Evolutionary conservation across 2,797 vertebrate species (phyloP), one percentile per base, ranked within the genome.

Genomic region (Echeneis naucrates): DNA sequence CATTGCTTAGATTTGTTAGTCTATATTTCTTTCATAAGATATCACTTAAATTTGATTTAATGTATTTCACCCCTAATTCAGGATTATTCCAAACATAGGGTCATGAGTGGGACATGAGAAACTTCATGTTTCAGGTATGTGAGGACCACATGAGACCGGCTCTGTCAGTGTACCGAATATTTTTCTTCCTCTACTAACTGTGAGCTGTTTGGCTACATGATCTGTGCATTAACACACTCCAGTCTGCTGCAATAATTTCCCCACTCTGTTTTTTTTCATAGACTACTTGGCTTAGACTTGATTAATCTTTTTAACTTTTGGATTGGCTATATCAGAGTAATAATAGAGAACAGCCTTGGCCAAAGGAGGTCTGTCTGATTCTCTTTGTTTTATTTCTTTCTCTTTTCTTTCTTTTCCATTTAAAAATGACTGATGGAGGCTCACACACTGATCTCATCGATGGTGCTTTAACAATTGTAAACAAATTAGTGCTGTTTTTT

Each of bases 291-390:
- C 62, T 47, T 67, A 0, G 1, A 9, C 6, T 51, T 58, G 23
- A 64, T 62, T 27, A 61, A 75, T 61, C 24, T 6, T 21, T 82
- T 78, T 30, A 37, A 45, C 55, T 63, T 70, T 33, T 72, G 71
- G 51, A 44, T 38, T 24, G 24, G 2, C 17, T 61, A 30, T 44
- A 68, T 77, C 42, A 57, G 51, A 72, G 33, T 32, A 13, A 12
- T 38, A 9, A 16, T 19, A 19, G 21, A 45, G 35, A 37, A 4
- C 12, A 11, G 21, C 35, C n/a, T 24, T 19, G 3, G 44, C 52
- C 10, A 26, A 62, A 63, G 17, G 33, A 27, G 32, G 11, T 27
- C 48, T 8, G 19, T 55, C 44, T 33, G 9, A 27, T 51, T 24
- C n/a, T 19, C 14, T 52, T 30, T 52, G 4, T 11, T 52, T 52